Conservation (phyloP, 1,140 invertebrate species). For the Drosophila sp. region DNA sequence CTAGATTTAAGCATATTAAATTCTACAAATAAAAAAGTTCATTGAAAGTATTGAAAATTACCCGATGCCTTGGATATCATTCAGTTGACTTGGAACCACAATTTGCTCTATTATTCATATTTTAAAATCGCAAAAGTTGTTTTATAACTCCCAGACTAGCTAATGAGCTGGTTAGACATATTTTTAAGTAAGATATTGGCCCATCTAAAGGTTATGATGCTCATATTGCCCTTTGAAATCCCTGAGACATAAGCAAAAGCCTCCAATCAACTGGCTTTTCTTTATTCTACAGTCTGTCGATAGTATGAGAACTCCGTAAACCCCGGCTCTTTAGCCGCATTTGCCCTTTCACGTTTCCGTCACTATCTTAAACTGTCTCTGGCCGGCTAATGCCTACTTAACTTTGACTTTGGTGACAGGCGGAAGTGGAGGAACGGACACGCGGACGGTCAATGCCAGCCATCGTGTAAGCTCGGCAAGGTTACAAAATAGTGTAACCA, state of each 20-base stretch:
- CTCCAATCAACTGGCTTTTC: slow-evolving; percentile 67
- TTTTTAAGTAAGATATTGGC: too few relatives aligned
- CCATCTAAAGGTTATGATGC: slow-evolving; percentile 22
- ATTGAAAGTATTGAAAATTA: too few relatives aligned
- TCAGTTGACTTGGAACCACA: too few relatives aligned
- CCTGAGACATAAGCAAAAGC: slow-evolving; percentile 25
- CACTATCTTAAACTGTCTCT: slow-evolving; percentile 4
- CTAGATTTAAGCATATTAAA: too few relatives aligned
- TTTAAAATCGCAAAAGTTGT: too few relatives aligned
- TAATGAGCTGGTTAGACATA: too few relatives aligned
- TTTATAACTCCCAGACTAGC: too few relatives aligned
- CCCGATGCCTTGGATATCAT: too few relatives aligned
- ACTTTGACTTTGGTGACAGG: slow-evolving; percentile 77
- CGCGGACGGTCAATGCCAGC: slow-evolving; percentile 50
- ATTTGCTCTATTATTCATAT: too few relatives aligned
- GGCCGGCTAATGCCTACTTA: slow-evolving; percentile 67
- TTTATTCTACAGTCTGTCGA: slow-evolving; percentile 52
- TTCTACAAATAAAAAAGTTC: too few relatives aligned
- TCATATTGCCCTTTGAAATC: background rate
- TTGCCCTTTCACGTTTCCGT: slow-evolving; percentile 3
- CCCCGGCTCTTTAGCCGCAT: background rate
- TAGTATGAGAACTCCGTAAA: slow-evolving; percentile 34
- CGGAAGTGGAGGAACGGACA: slow-evolving; percentile 6
- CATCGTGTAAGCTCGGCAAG: slow-evolving; percentile 45
- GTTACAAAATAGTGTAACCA: slow-evolving; percentile 50